phyloP scores from a whole-genome alignment of 2,113 vertebrate species.

The Ardeotis arabs region DNA sequence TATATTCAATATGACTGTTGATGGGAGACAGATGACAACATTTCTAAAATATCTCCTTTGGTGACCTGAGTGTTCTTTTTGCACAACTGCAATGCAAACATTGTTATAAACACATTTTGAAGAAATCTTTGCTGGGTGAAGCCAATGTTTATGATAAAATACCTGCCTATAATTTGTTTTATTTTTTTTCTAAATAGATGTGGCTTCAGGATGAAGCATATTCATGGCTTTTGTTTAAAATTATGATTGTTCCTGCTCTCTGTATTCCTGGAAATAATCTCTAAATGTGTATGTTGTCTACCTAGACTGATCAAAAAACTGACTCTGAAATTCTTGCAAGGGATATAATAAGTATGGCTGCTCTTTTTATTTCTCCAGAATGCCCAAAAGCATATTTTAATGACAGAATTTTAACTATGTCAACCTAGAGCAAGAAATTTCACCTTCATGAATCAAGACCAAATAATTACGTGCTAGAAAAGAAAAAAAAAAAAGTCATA shows the following conservation, averaged over 20 bases:
- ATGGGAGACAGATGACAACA: background rate
- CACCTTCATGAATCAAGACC: background rate
- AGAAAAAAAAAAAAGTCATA: background rate
- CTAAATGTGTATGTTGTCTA: background rate
- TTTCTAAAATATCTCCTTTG: background rate
- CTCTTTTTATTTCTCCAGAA: background rate
- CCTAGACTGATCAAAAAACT: background rate
- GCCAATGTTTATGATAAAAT: background rate
- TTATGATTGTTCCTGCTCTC: background rate
- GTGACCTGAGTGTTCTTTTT: background rate
- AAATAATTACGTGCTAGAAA: background rate
- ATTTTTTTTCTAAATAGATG: background rate
- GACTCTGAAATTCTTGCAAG: background rate
- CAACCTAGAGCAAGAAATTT: background rate
- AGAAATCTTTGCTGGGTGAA: background rate
- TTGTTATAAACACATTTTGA: background rate
- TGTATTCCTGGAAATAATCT: background rate
- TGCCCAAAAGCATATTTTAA: background rate
- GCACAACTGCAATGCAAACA: background rate
- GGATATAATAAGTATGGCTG: rapidly evolving
- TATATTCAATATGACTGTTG: background rate
- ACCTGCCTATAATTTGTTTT: background rate
- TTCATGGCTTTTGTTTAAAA: background rate
- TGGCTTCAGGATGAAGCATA: background rate
- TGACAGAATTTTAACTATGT: background rate